Evolutionary conservation across 2,797 vertebrate genomes (phyloP).

Genomic region (Betta splendens): DNA sequence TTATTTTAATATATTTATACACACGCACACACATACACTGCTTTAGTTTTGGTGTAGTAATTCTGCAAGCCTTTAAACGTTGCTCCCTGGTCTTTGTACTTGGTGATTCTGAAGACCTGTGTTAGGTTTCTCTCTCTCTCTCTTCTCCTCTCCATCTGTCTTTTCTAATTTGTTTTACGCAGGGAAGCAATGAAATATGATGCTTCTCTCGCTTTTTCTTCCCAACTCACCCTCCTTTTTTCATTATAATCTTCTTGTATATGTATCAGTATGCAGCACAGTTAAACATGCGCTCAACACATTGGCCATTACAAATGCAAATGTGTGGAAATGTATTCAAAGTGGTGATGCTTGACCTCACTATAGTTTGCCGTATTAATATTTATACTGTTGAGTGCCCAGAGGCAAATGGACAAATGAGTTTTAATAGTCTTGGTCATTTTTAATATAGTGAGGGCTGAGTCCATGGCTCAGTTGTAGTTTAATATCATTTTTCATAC

Average conservation of each 20-base stretch:
- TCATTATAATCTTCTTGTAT: conserved; percentile 11
- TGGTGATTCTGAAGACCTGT: neutral
- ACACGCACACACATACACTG: too few species aligned
- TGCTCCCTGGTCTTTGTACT: conserved; percentile 6
- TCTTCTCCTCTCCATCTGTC: conserved; percentile 33
- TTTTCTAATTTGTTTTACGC: conserved; percentile 51
- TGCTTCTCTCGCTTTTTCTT: conserved; percentile 35
- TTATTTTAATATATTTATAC: neutral
- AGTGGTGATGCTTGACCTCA: conserved; percentile 15
- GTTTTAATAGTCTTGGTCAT: conserved; percentile 18
- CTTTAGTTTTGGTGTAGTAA: conserved; percentile 16
- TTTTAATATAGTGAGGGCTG: conserved; percentile 18
- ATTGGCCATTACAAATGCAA: conserved; percentile 21
- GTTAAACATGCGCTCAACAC: conserved; percentile 10
- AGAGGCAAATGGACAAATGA: conserved; percentile 11
- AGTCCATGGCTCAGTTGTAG: conserved; percentile 1
- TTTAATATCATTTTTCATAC: conserved; percentile 4
- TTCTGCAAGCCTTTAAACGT: neutral
- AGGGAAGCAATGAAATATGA: conserved; percentile 65
- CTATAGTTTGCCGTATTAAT: conserved; percentile 22
- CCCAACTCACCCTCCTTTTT: conserved; percentile 1
- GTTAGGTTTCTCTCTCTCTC: conserved; percentile 10
- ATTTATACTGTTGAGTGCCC: conserved; percentile 11
- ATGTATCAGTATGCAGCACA: conserved; percentile 19
- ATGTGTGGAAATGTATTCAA: conserved; percentile 39